Percentiles rank a stretch among this genome's conserved stretches.
These are phyloP conservation scores for Drosophila lacteicornis DNA, from an alignment of 1,140 invertebrate genomes.

Conservation along the genomic window DNA sequence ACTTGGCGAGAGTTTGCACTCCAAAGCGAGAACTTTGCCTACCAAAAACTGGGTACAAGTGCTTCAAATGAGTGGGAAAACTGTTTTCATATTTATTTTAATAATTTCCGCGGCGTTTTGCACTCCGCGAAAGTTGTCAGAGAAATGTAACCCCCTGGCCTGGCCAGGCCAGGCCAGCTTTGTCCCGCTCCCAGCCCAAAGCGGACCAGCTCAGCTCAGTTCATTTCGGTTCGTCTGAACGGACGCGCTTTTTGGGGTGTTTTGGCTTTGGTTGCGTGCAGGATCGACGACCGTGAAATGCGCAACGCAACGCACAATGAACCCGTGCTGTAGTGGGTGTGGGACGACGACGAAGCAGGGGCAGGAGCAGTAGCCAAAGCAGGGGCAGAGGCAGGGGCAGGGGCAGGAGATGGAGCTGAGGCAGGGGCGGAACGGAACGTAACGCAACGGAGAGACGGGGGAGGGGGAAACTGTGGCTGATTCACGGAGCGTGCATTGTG, in stretches of 20 bases:
- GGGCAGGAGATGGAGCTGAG: slow-evolving; percentile 4
- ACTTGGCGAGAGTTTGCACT: background rate
- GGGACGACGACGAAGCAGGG: background rate
- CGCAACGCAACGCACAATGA: slow-evolving; percentile 76
- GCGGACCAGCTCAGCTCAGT: background rate
- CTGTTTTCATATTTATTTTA: background rate
- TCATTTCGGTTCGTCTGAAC: slow-evolving; percentile 15
- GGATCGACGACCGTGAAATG: slow-evolving; percentile 83
- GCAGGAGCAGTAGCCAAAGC: background rate
- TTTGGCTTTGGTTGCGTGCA: slow-evolving; percentile 62
- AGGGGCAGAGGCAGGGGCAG: background rate
- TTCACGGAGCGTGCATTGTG: slow-evolving; percentile 65
- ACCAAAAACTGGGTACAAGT: background rate
- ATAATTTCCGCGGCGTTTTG: background rate
- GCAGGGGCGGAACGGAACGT: slow-evolving; percentile 1
- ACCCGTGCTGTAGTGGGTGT: slow-evolving; percentile 47
- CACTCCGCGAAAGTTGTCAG: slow-evolving; percentile 7
- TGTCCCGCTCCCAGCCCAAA: slow-evolving; percentile 11
- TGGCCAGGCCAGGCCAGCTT: slow-evolving; percentile 14
- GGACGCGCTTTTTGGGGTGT: slow-evolving; percentile 55
- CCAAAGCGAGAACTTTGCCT: background rate
- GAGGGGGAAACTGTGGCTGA: slow-evolving; percentile 26
- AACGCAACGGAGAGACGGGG: background rate
- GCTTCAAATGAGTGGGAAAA: background rate
- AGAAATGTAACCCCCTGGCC: slow-evolving; percentile 11